Evolutionary conservation across 35 echinoderm and acorn worm genomes (phyloP), one percentile per base, ranked within the genome.

Genomic region (Patiria miniata): DNA sequence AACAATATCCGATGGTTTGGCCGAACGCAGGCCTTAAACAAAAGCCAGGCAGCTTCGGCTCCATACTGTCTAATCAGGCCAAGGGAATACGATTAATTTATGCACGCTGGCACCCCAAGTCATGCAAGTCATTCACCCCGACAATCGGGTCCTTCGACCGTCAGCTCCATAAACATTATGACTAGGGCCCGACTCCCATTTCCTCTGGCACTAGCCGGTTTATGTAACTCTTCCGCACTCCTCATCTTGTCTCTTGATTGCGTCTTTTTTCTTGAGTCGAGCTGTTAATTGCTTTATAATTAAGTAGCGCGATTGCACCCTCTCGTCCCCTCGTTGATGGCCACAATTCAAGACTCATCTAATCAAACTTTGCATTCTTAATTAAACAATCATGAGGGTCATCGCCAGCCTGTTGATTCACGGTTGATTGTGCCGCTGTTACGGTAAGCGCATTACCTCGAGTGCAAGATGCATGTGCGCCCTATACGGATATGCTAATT

Each of bases 361-460:
- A 73, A 73, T 73, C 65, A 73, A 73, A 73, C 65, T 73, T 73
- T 73, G 26, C 65, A 30, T 34, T 73, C 42, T 73, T 73, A 73
- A 73, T 73, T 73, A 73, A 73, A 73, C 26, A 26, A 73, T 73
- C 65, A 73, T 47, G 34, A 73, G 65, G 34, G 65, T 26, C 26
- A 22, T 30, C 26, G 23, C 34, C 65, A 73, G 26, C 34, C 8
- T 73, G 14, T 36, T 73, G 65, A 73, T 26, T 73, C 26, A 9
- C 4, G 42, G 42, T 47, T 47, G 4, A 47, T 47, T 47, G 42
- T 47, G 42, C 42, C 26, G 65, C 65, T 73, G 23, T 73, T 73
- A 34, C 26, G 65, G 23, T 73, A 73, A 73, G 65, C 65, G 65
- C 65, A 73, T 73, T 73, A 73, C 15, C 2, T 61, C 22, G 7